Conservation (phyloP, 2,888 invertebrate genomes). For the Aplocera efformata region DNA sequence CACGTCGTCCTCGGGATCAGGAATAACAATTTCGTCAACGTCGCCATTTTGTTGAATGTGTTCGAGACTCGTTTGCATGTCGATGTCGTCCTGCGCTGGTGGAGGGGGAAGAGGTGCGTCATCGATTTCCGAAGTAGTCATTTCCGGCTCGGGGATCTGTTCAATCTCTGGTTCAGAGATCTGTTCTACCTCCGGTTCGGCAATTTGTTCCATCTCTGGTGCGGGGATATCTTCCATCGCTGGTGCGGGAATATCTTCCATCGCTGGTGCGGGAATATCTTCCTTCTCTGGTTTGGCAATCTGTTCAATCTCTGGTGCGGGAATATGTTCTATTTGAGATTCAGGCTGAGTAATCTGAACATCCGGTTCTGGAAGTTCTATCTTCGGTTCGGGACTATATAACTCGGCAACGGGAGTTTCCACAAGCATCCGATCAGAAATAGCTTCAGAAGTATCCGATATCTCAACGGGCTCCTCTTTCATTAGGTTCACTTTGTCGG, state of each 20-base stretch:
- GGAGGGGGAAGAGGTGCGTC: constrained; percentile 49
- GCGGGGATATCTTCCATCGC: not conserved
- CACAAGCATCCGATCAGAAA: constrained; percentile 1
- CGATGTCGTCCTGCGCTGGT: constrained; percentile 35
- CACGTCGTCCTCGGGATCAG: constrained; percentile 27
- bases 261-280: constrained; percentile 4
- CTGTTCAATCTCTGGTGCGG: constrained; percentile 4
- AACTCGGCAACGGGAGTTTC: constrained; percentile 1
- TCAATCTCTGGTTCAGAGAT: not conserved
- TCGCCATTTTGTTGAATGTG: constrained; percentile 29
- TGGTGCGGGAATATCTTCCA: constrained; percentile 8
- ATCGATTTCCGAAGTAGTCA: constrained; percentile 27
- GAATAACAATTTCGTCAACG: constrained; percentile 20
- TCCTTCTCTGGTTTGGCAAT: constrained; percentile 1
- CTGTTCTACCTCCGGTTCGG: no score
- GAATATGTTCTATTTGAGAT: no score
- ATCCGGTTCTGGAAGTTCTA: constrained; percentile 6
- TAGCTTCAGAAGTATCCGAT: constrained; percentile 1
- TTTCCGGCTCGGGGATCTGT: constrained; percentile 10
- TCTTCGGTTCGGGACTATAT: not conserved
- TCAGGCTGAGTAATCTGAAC: no score
- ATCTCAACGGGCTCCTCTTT: constrained; percentile 3
- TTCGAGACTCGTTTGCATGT: constrained; percentile 21
- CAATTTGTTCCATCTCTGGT: no score
- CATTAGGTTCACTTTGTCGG: constrained; percentile 2